phyloP scores from a whole-genome alignment of 2,113 vertebrate species.

The Dromiciops gliroides region DNA sequence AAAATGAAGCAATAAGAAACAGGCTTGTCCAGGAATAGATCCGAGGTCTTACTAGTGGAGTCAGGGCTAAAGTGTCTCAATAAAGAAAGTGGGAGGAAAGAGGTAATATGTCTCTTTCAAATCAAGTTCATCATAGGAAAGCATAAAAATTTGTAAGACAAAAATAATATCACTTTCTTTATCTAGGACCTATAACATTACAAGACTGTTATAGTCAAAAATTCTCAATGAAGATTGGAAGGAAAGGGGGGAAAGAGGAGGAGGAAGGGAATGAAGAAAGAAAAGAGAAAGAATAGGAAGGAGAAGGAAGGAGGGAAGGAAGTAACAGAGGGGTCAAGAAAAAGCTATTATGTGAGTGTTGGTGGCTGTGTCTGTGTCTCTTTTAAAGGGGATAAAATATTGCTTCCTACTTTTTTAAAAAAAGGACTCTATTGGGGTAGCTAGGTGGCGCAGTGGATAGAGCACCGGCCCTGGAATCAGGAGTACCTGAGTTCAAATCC shows the following conservation, averaged over 20 bases:
- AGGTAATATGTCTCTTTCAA: neutral
- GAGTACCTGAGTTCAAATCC: too few relatives aligned
- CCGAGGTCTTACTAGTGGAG: neutral
- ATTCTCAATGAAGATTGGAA: neutral
- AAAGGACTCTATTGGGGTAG: too few relatives aligned
- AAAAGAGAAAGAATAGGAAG: neutral
- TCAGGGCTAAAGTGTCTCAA: neutral
- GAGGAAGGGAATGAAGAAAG: neutral
- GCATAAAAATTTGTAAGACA: neutral
- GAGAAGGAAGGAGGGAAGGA: neutral
- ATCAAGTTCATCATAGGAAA: neutral
- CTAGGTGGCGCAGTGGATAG: too few relatives aligned
- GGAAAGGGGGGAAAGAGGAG: too few relatives aligned
- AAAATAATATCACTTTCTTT: accelerated
- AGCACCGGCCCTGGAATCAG: too few relatives aligned
- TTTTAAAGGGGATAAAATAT: neutral
- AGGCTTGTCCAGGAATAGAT: neutral
- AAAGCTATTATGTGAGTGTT: accelerated
- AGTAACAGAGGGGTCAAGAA: neutral
- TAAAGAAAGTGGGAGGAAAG: neutral
- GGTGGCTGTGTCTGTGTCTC: neutral
- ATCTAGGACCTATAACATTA: accelerated
- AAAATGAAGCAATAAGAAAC: neutral
- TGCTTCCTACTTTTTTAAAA: neutral
- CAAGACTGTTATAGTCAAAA: neutral